A percentile compares a stretch with the other conserved stretches of the same genome.
Evolutionary conservation across 1,140 invertebrate genomes (phyloP).

Genomic region (Scaptomyza hsui): DNA sequence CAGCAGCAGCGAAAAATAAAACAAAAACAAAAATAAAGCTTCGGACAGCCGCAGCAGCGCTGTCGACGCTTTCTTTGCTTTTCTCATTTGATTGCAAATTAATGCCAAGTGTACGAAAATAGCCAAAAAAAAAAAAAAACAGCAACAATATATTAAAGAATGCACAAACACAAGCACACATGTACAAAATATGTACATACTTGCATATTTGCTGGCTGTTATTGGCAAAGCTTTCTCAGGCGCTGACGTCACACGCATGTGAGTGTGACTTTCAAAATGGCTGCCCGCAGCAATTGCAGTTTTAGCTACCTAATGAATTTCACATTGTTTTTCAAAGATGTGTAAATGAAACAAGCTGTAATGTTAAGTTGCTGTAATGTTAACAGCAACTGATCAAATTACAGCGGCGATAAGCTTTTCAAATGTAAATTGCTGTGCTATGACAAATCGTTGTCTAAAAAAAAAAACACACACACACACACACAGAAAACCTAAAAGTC

Average conservation of each 20-base stretch:
- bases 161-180: conserved; percentile 22
- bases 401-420: conserved; percentile 5
- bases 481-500: conserved; percentile 58
- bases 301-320: conserved; percentile 22
- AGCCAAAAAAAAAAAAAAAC: conserved; percentile 45
- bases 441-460: conserved; percentile 37
- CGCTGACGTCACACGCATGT: conserved; percentile 46
- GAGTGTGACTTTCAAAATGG: conserved; percentile 40
- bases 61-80: conserved; percentile 45
- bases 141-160: conserved; percentile 27
- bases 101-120: conserved; percentile 66
- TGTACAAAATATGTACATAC: conserved; percentile 9
- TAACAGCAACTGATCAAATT: conserved; percentile 19
- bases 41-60: conserved; percentile 5
- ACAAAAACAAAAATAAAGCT: conserved; percentile 4
- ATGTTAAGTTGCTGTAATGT: neutral
- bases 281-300: conserved; percentile 15
- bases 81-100: conserved; percentile 56
- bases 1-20: conserved; percentile 7
- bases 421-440: conserved; percentile 24
- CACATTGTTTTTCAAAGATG: neutral
- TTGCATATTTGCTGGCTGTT: neutral
- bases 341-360: neutral
- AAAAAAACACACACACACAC: conserved; percentile 16
- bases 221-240: conserved; percentile 34